These are phyloP conservation scores for Phenacoccus solenopsis DNA, from an alignment of 1,140 invertebrate genomes.

Conservation along the genomic window DNA sequence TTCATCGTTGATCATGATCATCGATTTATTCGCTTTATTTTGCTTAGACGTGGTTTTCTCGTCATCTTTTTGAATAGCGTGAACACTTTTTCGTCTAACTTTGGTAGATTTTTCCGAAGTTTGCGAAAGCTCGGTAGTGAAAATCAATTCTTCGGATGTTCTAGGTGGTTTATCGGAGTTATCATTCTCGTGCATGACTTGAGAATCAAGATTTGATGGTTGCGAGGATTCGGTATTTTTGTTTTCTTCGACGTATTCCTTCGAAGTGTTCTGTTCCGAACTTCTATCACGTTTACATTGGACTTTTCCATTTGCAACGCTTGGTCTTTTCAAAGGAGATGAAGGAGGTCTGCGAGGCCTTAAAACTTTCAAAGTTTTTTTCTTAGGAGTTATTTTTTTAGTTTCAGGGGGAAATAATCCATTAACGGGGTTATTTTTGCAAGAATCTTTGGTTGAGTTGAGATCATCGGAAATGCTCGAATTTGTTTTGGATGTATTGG, in stretches of 20 bases:
- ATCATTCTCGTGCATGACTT: too few relatives aligned
- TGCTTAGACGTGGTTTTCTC: too few relatives aligned
- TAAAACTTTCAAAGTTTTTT: not conserved
- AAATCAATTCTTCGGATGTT: not conserved
- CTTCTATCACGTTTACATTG: not conserved
- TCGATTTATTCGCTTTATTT: not conserved
- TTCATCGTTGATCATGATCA: not conserved
- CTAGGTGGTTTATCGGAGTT: not conserved
- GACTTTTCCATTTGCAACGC: not conserved
- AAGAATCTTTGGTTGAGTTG: too few relatives aligned
- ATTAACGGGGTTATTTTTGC: too few relatives aligned
- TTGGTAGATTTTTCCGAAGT: too few relatives aligned
- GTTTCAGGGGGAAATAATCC: not conserved
- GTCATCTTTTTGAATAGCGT: too few relatives aligned
- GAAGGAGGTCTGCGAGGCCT: not conserved
- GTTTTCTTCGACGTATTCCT: not conserved
- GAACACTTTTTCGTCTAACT: too few relatives aligned
- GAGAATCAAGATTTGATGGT: too few relatives aligned
- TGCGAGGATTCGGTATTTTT: not conserved
- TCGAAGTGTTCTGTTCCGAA: not conserved
- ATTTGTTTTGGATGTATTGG: too few relatives aligned
- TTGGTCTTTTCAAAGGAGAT: not conserved
- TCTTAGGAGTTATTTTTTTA: not conserved
- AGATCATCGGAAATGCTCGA: too few relatives aligned
- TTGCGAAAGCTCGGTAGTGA: not conserved